phyloP scores from a whole-genome alignment of 2,113 vertebrate species.

The Mellivora capensis region DNA sequence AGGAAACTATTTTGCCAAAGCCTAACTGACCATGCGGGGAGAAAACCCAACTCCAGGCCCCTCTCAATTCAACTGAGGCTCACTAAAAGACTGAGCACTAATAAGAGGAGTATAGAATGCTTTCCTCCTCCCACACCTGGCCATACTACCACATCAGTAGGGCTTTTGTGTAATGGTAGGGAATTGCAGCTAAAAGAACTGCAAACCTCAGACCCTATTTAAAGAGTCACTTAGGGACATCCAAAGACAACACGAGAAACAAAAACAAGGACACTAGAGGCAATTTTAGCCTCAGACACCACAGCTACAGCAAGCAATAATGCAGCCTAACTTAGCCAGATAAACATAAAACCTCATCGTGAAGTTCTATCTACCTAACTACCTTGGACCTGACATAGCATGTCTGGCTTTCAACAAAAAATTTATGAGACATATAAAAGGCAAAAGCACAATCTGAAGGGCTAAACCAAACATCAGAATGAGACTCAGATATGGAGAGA shows the following conservation, averaged over 20 bases:
- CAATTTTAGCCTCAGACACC: conserved; percentile 8
- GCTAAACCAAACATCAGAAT: background rate
- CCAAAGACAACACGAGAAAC: background rate
- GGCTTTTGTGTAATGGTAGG: background rate
- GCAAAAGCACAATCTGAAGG: background rate
- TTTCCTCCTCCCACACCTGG: background rate
- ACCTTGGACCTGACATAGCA: background rate
- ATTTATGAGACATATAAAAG: background rate
- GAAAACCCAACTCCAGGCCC: background rate
- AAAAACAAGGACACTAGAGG: background rate
- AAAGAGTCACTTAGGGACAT: background rate
- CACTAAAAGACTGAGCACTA: background rate
- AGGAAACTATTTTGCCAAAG: background rate
- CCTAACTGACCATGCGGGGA: background rate
- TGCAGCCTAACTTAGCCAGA: background rate
- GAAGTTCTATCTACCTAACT: background rate
- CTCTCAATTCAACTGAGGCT: background rate
- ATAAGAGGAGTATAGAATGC: background rate
- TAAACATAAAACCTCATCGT: background rate
- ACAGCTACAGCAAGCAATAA: background rate
- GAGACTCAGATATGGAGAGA: background rate
- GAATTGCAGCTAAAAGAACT: background rate
- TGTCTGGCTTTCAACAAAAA: background rate
- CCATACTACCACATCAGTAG: background rate
- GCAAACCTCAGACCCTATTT: conserved; percentile 1